Evolutionary conservation across 1,140 invertebrate genomes (phyloP).

Genomic region (Mycetomoellerius zeteki): DNA sequence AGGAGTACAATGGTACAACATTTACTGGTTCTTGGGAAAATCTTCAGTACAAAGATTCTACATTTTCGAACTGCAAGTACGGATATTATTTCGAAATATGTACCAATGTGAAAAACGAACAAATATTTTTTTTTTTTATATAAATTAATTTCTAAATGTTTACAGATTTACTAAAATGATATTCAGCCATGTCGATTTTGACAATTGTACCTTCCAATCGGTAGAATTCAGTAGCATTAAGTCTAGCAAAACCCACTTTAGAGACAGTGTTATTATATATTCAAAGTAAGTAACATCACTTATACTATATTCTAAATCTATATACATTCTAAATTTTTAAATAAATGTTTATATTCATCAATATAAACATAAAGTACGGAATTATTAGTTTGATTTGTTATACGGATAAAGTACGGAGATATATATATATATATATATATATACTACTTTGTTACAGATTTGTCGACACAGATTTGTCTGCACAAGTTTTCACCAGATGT

Average conservation of each 20-base stretch:
- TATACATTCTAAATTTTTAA: too few relatives aligned
- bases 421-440: not conserved
- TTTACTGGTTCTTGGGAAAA: conserved; percentile 87
- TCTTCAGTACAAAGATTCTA: conserved; percentile 84
- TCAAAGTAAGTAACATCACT: conserved; percentile 81
- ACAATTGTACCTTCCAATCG: conserved; percentile 87
- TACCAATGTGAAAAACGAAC: not conserved
- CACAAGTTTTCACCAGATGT: conserved; percentile 86
- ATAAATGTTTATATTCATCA: not conserved
- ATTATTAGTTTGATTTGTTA: too few relatives aligned
- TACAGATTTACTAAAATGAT: conserved; percentile 86
- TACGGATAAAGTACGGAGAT: too few relatives aligned
- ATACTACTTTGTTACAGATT: conserved; percentile 81
- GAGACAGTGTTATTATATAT: conserved; percentile 85
- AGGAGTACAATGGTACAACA: conserved; percentile 73
- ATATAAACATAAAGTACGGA: not conserved
- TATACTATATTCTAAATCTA: not conserved
- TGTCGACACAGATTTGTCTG: conserved; percentile 87
- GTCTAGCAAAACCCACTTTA: conserved; percentile 87
- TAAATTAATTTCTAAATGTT: conserved; percentile 53
- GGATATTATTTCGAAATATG: not conserved
- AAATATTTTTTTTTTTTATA: conserved; percentile 67
- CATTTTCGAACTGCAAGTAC: conserved; percentile 82
- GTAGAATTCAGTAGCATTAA: conserved; percentile 87
- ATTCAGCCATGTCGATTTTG: conserved; percentile 87